phyloP scores from a whole-genome alignment of 2,888 invertebrate species.

The Myathropa florea region DNA sequence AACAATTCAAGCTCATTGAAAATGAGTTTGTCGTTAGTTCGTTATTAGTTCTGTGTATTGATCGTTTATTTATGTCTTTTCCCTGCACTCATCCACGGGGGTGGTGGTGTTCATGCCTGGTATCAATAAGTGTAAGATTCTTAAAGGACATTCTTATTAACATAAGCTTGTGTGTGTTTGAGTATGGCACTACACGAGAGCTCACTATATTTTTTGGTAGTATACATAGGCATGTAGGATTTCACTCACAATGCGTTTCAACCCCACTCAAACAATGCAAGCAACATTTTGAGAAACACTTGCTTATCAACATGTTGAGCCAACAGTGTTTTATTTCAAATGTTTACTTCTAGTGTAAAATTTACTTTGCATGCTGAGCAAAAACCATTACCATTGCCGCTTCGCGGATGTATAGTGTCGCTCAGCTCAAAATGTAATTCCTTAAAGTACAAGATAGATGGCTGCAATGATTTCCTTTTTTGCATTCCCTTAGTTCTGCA shows the following conservation, averaged over 20 bases:
- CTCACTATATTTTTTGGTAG: neutral
- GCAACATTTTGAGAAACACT: neutral
- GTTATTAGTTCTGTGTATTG: slow-evolving; percentile 3
- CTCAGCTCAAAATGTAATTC: neutral
- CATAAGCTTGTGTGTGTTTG: neutral
- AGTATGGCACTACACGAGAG: neutral
- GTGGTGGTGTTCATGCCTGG: neutral
- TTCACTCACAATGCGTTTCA: neutral
- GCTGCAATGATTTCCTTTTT: neutral
- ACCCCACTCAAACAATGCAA: neutral
- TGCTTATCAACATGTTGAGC: neutral
- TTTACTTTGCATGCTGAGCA: neutral
- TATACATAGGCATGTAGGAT: neutral
- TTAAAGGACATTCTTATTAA: neutral
- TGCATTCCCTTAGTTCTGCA: neutral
- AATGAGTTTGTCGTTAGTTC: slow-evolving; percentile 27
- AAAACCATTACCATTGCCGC: too few species aligned
- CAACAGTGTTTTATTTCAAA: neutral
- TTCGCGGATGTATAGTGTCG: too few species aligned
- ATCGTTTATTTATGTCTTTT: slow-evolving; percentile 8
- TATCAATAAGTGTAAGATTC: neutral
- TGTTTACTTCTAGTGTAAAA: neutral
- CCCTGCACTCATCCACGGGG: neutral
- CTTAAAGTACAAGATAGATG: neutral
- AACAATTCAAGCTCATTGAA: slow-evolving; percentile 15